Conservation (phyloP, 2,113 vertebrate genomes). For the Tetrao urogallus region DNA sequence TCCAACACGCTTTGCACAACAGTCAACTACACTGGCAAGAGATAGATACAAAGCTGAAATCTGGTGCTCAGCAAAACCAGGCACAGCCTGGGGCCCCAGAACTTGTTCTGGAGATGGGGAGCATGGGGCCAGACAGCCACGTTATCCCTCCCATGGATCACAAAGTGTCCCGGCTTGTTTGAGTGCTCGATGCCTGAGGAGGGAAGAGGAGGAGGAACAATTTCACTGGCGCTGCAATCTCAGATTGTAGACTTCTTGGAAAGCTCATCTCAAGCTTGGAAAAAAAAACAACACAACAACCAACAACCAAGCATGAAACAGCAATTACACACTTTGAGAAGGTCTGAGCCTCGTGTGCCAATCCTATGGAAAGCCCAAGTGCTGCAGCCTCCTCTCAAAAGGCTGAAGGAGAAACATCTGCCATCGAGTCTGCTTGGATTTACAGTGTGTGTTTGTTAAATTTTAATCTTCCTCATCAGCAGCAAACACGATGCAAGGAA, state of each 20-base stretch:
- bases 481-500: neutral
- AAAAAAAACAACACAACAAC: rapidly evolving
- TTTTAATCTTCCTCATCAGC: neutral
- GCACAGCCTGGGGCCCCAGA: slow-evolving; percentile 31
- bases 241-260: slow-evolving; percentile 8
- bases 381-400: neutral
- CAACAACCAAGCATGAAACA: neutral
- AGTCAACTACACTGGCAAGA: neutral
- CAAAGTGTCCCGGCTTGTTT: slow-evolving; percentile 40
- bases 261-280: neutral
- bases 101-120: slow-evolving; percentile 35
- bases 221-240: neutral
- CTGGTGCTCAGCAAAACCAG: slow-evolving; percentile 51
- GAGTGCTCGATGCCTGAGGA: slow-evolving; percentile 12
- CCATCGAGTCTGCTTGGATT: neutral
- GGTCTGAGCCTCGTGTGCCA: neutral
- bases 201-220: neutral
- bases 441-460: neutral
- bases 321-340: neutral
- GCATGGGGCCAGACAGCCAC: slow-evolving; percentile 15
- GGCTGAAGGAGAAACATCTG: neutral
- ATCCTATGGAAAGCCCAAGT: neutral
- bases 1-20: slow-evolving; percentile 49
- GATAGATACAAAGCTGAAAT: neutral
- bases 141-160: slow-evolving; percentile 2